phyloP scores from a whole-genome alignment of 2,113 vertebrate species.

The Amphilophus citrinellus region DNA sequence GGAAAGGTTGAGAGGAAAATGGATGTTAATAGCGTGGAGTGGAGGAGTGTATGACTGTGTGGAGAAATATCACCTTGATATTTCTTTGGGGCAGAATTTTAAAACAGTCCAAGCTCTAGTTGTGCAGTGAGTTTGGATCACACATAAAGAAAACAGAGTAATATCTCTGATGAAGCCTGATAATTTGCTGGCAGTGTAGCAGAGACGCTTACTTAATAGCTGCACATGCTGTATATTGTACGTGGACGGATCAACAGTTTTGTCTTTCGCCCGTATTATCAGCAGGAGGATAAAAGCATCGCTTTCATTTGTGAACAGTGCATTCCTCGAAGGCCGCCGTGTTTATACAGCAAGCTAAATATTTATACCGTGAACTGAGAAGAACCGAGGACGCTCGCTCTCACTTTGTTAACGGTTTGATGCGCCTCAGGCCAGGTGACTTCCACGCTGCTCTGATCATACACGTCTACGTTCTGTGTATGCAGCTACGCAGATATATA shows the following conservation, averaged over 20 bases:
- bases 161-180: neutral
- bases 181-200: neutral
- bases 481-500: slow-evolving; percentile 40
- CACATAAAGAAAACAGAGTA: neutral
- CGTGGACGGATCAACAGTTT: slow-evolving; percentile 7
- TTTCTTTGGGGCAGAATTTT: neutral
- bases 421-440: slow-evolving; percentile 35
- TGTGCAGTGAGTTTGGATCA: neutral
- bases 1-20: neutral
- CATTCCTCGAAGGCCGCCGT: slow-evolving; percentile 50
- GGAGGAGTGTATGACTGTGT: too few relatives aligned
- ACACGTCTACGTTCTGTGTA: slow-evolving; percentile 17
- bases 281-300: slow-evolving; percentile 15
- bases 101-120: neutral
- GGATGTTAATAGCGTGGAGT: neutral
- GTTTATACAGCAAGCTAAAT: slow-evolving; percentile 72
- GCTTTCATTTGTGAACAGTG: slow-evolving; percentile 14
- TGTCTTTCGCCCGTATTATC: slow-evolving; percentile 25
- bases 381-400: slow-evolving; percentile 35
- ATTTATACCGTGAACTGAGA: slow-evolving; percentile 62
- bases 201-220: neutral
- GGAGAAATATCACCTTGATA: too few relatives aligned
- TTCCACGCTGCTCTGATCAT: slow-evolving; percentile 3
- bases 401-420: slow-evolving; percentile 48
- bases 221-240: neutral